Base-by-base conservation (phyloP, 2,888 invertebrate genomes). In the Volucella inanis region DNA sequence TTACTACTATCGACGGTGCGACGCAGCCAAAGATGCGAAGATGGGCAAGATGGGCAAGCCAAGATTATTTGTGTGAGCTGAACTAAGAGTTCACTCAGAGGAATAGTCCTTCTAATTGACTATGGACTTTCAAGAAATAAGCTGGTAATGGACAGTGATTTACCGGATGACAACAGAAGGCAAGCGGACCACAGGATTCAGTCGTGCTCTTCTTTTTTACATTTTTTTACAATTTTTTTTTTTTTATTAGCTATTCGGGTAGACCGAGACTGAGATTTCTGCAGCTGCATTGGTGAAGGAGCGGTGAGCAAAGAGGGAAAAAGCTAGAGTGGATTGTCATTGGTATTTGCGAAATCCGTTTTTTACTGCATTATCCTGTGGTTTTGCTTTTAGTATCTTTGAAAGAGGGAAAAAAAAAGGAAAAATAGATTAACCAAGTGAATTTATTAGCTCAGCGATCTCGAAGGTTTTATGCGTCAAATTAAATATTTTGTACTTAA, bases 71-170 rank as follows among this genome's bases (percentile, higher is more conserved):
- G 61, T 31, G 31, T 14, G 10, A 31, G 45, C 62, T 22, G 31
- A 3, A 12, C 55, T 57, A 38, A 43, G 18, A 43, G 50, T 52
- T 11, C 10, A 18, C 9, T n/a, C 41, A 4, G 39, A 9, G 3
- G 38, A 57, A 38, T 50, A 11, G 14, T n/a, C 15, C 18, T 38
- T 59, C 43, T 67, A 65, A 68, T 61, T 67, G 67, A 59, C 59
- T 59, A 52, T 14, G 38, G 61, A 47, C 31, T 18, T 61, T 39
- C 14, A 8, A 54, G 52, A 57, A 61, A 54, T 81, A 67, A 82
- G 71, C 76, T 61, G 54, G 43, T 76, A 71, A 76, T 72, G 61
- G 76, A 71, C 62, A 65, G 52, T 57, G 49, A 64, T 45, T 52
- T 45, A 64, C 22, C 52, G 38, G 47, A 68, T 45, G 43, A 54